These are phyloP conservation scores for Rhincodon typus DNA, from an alignment of 2,797 vertebrate genomes.

Conservation along the genomic window DNA sequence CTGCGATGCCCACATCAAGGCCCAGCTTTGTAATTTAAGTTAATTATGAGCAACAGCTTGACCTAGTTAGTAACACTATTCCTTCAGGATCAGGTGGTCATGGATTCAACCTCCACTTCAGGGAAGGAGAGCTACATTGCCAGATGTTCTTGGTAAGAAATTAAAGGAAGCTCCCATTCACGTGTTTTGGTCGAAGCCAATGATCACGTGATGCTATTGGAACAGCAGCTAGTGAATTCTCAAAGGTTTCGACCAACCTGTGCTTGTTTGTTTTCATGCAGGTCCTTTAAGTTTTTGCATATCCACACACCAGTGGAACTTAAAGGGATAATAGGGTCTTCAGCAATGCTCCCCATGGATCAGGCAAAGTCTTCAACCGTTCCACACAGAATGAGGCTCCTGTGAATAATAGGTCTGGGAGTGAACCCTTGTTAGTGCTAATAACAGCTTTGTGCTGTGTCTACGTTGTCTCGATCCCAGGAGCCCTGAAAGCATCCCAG, in stretches of 20 bases:
- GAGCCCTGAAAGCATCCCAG: slow-evolving; percentile 60
- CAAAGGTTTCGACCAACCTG: background rate
- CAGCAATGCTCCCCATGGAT: slow-evolving; percentile 47
- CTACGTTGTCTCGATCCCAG: slow-evolving; percentile 53
- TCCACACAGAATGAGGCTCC: slow-evolving; percentile 46
- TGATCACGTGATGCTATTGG: background rate
- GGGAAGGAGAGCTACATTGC: background rate
- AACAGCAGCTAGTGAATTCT: background rate
- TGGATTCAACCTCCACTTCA: background rate
- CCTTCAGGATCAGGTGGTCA: background rate
- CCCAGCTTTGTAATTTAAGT: background rate
- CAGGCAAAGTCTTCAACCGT: slow-evolving; percentile 55
- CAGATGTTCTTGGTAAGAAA: background rate
- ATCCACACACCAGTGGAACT: too few relatives aligned
- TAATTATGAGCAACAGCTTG: background rate
- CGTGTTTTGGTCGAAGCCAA: background rate
- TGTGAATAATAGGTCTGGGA: slow-evolving; percentile 51
- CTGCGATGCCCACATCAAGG: too few relatives aligned
- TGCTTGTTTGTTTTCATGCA: background rate
- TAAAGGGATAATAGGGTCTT: background rate
- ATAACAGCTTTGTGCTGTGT: slow-evolving; percentile 57
- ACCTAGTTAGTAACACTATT: background rate
- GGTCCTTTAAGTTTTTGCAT: too few relatives aligned
- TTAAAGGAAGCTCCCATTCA: background rate
- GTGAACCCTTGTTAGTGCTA: slow-evolving; percentile 61